phyloP scores from a whole-genome alignment of 2,113 vertebrate species.

The Macquaria australasica region DNA sequence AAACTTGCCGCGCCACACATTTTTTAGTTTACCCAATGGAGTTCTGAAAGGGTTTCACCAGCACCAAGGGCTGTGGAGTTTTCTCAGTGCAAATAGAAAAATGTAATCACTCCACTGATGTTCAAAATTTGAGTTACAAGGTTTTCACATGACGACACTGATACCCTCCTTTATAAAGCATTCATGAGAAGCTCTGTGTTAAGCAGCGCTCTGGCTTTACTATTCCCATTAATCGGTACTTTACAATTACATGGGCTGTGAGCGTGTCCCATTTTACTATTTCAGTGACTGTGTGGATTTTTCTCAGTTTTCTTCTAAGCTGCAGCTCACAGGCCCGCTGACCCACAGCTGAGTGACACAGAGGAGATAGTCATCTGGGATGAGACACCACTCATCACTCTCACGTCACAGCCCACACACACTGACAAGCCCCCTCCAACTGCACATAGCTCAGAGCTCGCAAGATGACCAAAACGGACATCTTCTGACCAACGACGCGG shows the following conservation, averaged over 20 bases:
- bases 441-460: constrained; percentile 20
- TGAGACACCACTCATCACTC: constrained; percentile 64
- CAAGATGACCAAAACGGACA: constrained; percentile 53
- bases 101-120: constrained; percentile 38
- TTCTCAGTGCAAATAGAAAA: constrained; percentile 2
- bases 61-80: constrained; percentile 1
- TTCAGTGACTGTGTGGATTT: constrained; percentile 45
- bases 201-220: constrained; percentile 32
- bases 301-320: constrained; percentile 31
- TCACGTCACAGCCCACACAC: constrained; percentile 56
- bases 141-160: constrained; percentile 30
- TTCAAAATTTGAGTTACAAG: constrained; percentile 16
- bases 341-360: constrained; percentile 68
- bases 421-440: constrained; percentile 23
- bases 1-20: neutral
- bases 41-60: constrained; percentile 17
- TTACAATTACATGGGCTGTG: constrained; percentile 53
- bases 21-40: constrained; percentile 11
- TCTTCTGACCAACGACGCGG: constrained; percentile 49
- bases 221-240: constrained; percentile 48
- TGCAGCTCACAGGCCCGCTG: constrained; percentile 44
- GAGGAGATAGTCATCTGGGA: constrained; percentile 67
- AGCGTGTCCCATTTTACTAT: constrained; percentile 57
- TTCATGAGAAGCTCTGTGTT: constrained; percentile 50
- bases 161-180: constrained; percentile 49